Evolutionary conservation across 2,797 vertebrate genomes (phyloP), one percentile per base, ranked within the genome.

Genomic region (Craterocephalus amniculus): DNA sequence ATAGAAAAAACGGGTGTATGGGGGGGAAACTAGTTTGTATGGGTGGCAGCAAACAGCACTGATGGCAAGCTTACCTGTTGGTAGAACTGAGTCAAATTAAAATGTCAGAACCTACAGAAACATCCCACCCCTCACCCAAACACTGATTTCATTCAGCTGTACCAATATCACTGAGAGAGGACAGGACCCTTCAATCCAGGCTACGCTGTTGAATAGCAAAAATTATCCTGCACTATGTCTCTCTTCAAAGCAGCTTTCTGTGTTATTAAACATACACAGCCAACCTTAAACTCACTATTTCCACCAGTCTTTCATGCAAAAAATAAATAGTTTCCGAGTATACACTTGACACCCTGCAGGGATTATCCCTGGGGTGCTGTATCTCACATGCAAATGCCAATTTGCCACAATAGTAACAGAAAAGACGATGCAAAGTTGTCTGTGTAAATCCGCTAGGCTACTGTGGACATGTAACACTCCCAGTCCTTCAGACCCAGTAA

Each of bases 1-100:
- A 22, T n/a, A n/a, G n/a, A n/a, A n/a, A n/a, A n/a, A n/a, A n/a
- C n/a, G n/a, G n/a, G n/a, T n/a, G n/a, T n/a, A n/a, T n/a, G n/a
- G n/a, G n/a, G n/a, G n/a, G n/a, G n/a, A n/a, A 70, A 48, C 36
- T 38, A 32, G 14, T 72, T 24, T 73, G 60, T 40, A 43, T 62
- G 31, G 24, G 43, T 65, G 22, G 36, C 43, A 38, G 32, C 13
- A 72, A 59, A 81, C 51, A 20, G 70, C 31, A 56, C 38, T 27
- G 51, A 58, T 52, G 27, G 59, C 10, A 12, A 52, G n/a, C 24
- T 22, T 49, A 22, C 10, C 22, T 11, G 48, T 49, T 24, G 48
- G 22, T 49, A 12, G 5, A 48, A 49, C 11, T 24, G 24, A 49
- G 48, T 49, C 4, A 49, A 24, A 14, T 4, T 40, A 16, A 40